These are phyloP conservation scores for Homarus gammarus DNA, from an alignment of 2,888 invertebrate genomes.

Conservation along the genomic window DNA sequence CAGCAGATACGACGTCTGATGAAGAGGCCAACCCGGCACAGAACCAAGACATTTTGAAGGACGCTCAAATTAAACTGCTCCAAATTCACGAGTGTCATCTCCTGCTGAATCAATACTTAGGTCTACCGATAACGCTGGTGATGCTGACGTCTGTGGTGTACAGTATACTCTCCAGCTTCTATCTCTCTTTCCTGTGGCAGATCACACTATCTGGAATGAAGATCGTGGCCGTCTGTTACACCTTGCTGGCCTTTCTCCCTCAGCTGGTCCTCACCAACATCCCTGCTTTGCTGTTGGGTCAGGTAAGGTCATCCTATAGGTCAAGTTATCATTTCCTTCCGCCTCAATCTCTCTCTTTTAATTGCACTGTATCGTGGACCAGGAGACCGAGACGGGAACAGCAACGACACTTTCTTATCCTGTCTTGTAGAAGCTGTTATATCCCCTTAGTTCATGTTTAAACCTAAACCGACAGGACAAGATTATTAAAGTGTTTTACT, in stretches of 20 bases:
- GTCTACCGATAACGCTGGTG: conserved; percentile 25
- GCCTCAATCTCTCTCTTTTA: too few species aligned
- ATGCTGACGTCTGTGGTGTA: conserved; percentile 30
- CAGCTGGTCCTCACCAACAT: conserved; percentile 23
- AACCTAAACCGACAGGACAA: too few species aligned
- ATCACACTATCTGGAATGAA: background rate
- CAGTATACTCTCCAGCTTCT: conserved; percentile 35
- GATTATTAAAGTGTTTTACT: too few species aligned
- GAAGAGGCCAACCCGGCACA: too few species aligned
- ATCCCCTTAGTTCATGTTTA: too few species aligned
- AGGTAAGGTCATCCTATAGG: too few species aligned
- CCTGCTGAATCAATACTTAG: background rate
- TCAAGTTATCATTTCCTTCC: too few species aligned
- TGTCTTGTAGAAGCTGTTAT: too few species aligned
- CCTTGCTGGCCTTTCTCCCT: background rate
- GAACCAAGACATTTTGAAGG: background rate
- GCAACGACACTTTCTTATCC: too few species aligned
- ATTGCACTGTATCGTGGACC: too few species aligned
- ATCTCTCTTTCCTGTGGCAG: background rate
- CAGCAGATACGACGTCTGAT: background rate
- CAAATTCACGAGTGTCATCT: conserved; percentile 1
- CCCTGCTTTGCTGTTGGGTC: background rate
- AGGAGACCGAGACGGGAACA: too few species aligned
- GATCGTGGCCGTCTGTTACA: background rate
- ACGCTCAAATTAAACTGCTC: background rate